A percentile compares a stretch with the other conserved stretches of the same genome.
These are phyloP conservation scores for Loriculus beryllinus DNA, from an alignment of 2,797 vertebrate species.

Conservation along the genomic window DNA sequence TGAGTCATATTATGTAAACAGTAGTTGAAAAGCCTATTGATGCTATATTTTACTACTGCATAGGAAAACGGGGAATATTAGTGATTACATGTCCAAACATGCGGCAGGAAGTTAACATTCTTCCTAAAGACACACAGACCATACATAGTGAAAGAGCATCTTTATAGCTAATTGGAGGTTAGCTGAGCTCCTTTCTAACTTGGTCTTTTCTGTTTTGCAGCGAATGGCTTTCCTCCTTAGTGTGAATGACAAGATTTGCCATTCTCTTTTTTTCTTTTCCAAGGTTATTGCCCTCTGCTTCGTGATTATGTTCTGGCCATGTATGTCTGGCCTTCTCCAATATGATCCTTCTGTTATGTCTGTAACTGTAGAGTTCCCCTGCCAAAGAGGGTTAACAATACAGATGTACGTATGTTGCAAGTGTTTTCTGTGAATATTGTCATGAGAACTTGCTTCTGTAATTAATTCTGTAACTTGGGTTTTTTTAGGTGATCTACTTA, in stretches of 20 bases:
- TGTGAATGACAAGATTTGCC: accelerated
- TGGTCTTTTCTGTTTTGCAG: background rate
- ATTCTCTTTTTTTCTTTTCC: background rate
- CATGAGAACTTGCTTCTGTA: background rate
- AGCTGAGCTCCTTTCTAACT: background rate
- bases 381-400: background rate
- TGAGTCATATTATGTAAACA: background rate
- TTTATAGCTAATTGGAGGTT: background rate
- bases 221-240: background rate
- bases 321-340: background rate
- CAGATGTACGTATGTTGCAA: background rate
- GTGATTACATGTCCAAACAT: background rate
- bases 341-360: background rate
- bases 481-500: background rate
- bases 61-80: background rate
- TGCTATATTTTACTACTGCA: background rate
- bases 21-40: background rate
- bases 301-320: background rate
- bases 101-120: background rate
- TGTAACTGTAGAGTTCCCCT: background rate
- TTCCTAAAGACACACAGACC: background rate
- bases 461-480: background rate
- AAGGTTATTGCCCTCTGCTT: background rate
- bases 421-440: background rate
- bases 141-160: background rate